A percentile compares a stretch with the other conserved stretches of the same genome.
Evolutionary conservation across 2,888 invertebrate genomes (phyloP).

Genomic region (Parnassius apollo): DNA sequence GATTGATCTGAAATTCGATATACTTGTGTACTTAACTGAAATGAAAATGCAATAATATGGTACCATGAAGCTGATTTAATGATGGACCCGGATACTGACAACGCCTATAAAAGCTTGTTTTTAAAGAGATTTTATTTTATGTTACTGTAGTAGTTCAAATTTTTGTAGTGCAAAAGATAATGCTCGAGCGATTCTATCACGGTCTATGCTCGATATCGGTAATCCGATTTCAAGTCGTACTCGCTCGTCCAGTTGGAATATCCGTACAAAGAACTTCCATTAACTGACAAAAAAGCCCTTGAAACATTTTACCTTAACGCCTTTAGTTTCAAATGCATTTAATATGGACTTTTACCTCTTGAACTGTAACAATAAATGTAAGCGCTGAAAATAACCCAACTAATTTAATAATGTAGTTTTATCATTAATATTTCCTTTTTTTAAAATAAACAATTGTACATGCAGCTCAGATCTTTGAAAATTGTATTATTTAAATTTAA

Average conservation of each 20-base stretch:
- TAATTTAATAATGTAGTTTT: too few species aligned
- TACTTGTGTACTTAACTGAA: too few species aligned
- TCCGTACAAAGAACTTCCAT: slow-evolving; percentile 79
- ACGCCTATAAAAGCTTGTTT: too few species aligned
- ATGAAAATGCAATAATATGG: too few species aligned
- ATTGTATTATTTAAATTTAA: slow-evolving; percentile 16
- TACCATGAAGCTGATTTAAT: too few species aligned
- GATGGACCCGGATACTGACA: too few species aligned
- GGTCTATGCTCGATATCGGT: slow-evolving; percentile 67
- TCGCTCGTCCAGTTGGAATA: slow-evolving; percentile 64
- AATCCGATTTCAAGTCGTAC: slow-evolving; percentile 71
- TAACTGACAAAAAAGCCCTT: slow-evolving; percentile 69
- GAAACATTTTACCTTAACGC: slow-evolving; percentile 51
- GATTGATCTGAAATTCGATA: too few species aligned
- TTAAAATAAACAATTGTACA: too few species aligned
- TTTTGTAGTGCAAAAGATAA: slow-evolving; percentile 50
- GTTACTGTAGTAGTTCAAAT: slow-evolving; percentile 34
- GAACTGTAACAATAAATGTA: slow-evolving; percentile 10
- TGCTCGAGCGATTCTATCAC: slow-evolving; percentile 59
- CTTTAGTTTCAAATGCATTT: slow-evolving; percentile 34
- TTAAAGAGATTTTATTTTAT: slow-evolving; percentile 7
- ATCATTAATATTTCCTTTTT: too few species aligned
- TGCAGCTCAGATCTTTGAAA: neutral
- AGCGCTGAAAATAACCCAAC: neutral
- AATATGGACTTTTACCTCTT: slow-evolving; percentile 9